A percentile compares a stretch with the other conserved stretches of the same genome.
phyloP scores from a whole-genome alignment of 2,113 vertebrate species.

The Pardalotus punctatus region DNA sequence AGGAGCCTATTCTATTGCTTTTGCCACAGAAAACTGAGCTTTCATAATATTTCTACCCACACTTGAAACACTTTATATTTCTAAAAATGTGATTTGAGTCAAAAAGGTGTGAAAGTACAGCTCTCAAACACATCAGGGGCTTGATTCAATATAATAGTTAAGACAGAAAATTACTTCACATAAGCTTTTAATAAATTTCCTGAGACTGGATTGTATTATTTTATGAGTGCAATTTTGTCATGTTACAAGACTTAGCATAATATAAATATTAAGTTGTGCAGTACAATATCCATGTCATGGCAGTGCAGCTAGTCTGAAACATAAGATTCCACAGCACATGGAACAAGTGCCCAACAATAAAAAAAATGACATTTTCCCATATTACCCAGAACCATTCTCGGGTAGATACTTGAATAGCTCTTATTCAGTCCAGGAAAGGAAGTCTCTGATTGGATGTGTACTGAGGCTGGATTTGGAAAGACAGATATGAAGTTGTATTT shows the following conservation, averaged over 20 bases:
- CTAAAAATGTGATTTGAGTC: neutral
- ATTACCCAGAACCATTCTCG: neutral
- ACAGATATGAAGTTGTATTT: neutral
- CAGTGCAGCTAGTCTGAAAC: neutral
- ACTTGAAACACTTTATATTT: neutral
- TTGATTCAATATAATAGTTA: neutral
- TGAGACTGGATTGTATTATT: neutral
- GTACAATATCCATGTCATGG: neutral
- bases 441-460: neutral
- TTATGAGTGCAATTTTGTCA: neutral
- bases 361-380: neutral
- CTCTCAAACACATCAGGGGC: neutral
- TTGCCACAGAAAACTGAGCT: neutral
- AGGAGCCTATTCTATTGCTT: neutral
- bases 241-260: neutral
- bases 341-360: neutral
- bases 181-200: neutral
- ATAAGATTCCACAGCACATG: neutral
- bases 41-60: neutral
- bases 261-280: neutral
- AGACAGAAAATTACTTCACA: neutral
- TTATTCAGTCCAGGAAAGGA: neutral
- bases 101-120: neutral
- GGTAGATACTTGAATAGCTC: neutral
- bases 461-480: neutral